Evolutionary conservation across 2,888 invertebrate genomes (phyloP), one percentile per base, ranked within the genome.

Genomic region (Rotaria macrura): DNA sequence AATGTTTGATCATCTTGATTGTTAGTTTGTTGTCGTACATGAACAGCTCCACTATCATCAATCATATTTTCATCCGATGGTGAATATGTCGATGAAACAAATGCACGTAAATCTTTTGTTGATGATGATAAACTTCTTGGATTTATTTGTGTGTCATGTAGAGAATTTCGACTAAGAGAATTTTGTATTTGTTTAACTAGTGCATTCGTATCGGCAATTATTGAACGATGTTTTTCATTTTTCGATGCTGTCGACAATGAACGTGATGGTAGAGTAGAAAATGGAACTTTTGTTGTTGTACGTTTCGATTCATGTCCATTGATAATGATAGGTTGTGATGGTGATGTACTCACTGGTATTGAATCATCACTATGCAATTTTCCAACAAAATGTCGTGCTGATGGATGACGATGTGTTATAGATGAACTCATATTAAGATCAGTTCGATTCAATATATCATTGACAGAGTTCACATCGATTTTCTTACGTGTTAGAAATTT

Each of bases 171-270:
- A 43, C 79, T 79, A 0, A 79, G 20, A 14, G 79, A 79, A 43
- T 17, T 79, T 79, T 79, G 40, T 20, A 79, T 79, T 43, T 79
- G 79, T 79, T 79, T 79, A 4, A 79, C 79, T n/a, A 79, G 43
- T 10, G 79, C 79, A 79, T 79, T 79, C 25, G 79, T 79, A 34
- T 65, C 65, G 6, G 79, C 79, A 12, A 79, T 25, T 14, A 43
- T n/a, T n/a, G 40, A 43, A 43, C 79, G 79, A 12, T 40, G 23
- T 43, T 79, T 40, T 23, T 79, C 43, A 25, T 25, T 20, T 25
- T 12, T 79, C 2, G 79, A 38, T 12, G 20, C 17, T 23, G 40
- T 10, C 23, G 74, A 79, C n/a, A 25, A 25, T 25, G 74, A 43
- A 43, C 74, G 38, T 25, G 34, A 23, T 40, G 79, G 43, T 43